Percentiles rank a stretch among this genome's conserved stretches.
Evolutionary conservation across 2,113 vertebrate species (phyloP).

Genomic region (Bombycilla garrulus): DNA sequence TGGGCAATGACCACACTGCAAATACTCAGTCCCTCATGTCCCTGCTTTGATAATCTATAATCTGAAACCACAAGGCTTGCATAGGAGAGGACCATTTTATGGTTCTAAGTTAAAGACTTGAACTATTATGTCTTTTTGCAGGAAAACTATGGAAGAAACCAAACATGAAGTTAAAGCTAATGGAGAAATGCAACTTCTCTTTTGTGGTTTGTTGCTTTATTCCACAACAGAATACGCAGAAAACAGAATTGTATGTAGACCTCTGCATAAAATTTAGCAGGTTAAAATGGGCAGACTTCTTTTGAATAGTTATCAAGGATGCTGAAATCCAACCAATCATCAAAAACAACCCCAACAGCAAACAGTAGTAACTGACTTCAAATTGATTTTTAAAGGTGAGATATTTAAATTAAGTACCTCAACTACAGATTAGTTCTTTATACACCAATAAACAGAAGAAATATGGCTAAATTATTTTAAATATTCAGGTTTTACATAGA

Average conservation of each 20-base stretch:
- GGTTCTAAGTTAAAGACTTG: not conserved
- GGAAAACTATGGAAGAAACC: not conserved
- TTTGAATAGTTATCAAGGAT: not conserved
- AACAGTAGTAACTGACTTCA: not conserved
- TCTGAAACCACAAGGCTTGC: not conserved
- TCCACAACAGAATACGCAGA: not conserved
- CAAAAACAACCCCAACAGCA: not conserved
- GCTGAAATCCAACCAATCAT: not conserved
- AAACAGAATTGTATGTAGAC: not conserved
- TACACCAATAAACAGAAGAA: not conserved
- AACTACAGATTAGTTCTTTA: not conserved
- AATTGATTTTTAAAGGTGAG: not conserved
- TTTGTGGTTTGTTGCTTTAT: not conserved
- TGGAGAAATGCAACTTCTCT: not conserved
- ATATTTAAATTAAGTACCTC: not conserved
- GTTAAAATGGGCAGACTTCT: not conserved
- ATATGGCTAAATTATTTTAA: not conserved
- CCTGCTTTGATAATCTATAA: not conserved
- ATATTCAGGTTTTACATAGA: not conserved
- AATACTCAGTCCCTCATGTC: not conserved
- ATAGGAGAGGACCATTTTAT: not conserved
- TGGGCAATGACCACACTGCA: not conserved
- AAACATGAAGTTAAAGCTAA: not conserved
- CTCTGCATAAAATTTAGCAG: not conserved
- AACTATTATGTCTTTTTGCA: not conserved